Base-by-base conservation (phyloP, 1,140 invertebrate species). In the Cephus cinctus region DNA sequence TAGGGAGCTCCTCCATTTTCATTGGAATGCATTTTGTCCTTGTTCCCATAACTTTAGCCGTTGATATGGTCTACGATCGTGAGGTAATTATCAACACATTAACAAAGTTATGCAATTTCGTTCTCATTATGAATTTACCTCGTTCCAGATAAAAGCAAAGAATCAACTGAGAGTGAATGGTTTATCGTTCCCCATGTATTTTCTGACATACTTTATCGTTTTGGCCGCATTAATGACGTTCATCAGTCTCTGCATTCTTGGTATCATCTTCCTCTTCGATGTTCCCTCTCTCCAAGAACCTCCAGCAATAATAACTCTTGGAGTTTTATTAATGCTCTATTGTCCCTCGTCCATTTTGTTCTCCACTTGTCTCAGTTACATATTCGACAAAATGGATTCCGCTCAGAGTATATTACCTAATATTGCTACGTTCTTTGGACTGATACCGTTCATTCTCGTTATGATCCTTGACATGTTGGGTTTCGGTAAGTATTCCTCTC, bases 121-220 rank as follows among this genome's bases (percentile, higher is more conserved):
- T 18, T 42, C 16, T 48, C 21, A 22, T 15, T 22, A 21, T 50
- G 12, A 43, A n/a, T 35, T 44, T 35, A 36, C 11, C 59, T 45
- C 56, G 31, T 80, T 83, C 44, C 77, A 93, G 89, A 86, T 86
- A 43, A 88, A 88, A 75, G 84, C 87, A 1, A 88, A 89, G 70
- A 90, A 90, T 67, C 89, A 92, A 59, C 75, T 93, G 6, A 78
- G 90, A 18, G 86, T 92, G 16, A 90, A 92, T 68, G 90, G 91
- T 1, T 69, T 93, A 16, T 83, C 85, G 3, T 87, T 88, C 64
- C 76, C 77, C 36, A 80, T 90, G 70, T 94, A 94, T 66, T 93
- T 90, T 70, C 65, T 84, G 1, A 85, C 86, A 0, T 90, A 86
- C 59, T 89, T 90, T 61, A 79, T 86, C 11, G 81, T 89, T 3